Evolutionary conservation across 2,888 invertebrate genomes (phyloP), one percentile per base, ranked within the genome.

Genomic region (Parnassius orleans): DNA sequence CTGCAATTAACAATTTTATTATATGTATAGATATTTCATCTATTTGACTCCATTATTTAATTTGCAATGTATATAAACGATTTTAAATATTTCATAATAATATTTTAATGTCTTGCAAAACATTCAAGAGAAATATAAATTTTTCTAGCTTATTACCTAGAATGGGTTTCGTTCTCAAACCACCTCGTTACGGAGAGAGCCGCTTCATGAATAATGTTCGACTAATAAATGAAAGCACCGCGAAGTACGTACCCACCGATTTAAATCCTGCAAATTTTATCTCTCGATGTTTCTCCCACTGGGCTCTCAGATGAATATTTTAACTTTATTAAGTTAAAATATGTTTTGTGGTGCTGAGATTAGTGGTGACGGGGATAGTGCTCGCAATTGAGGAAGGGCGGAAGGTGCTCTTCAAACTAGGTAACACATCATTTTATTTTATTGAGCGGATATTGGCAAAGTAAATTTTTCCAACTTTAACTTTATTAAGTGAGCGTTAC

Each of bases 151-250:
- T 86, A 87, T 90, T 89, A 90, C 86, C 79, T 81, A 77, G 80
- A 78, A 81, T 81, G 76, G 81, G 81, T 79, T 78, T 81, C 78
- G 75, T 76, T 84, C 81, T 81, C 80, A 80, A 80, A 81, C 81
- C 80, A 75, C 79, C 85, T 90, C 87, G 88, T 88, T 88, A 89
- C 80, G 77, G 79, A 84, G 83, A 85, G 82, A 86, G 75, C 71
- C 78, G 72, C 72, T 77, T 85, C 88, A 88, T 90, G 88, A 90
- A 90, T 89, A 88, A 90, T 88, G 85, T 83, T 88, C 81, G 73
- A 76, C 76, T 85, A 81, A 84, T 87, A 89, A 87, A 73, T 82
- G 83, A 82, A 77, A 79, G 79, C 79, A 75, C 71, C 74, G 76
- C 78, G 78, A 84, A 81, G 85, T 85, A 85, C 82, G 80, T 77